Evolutionary conservation across 2,113 vertebrate genomes (phyloP), one percentile per base, ranked within the genome.

Genomic region (Talpa occidentalis): DNA sequence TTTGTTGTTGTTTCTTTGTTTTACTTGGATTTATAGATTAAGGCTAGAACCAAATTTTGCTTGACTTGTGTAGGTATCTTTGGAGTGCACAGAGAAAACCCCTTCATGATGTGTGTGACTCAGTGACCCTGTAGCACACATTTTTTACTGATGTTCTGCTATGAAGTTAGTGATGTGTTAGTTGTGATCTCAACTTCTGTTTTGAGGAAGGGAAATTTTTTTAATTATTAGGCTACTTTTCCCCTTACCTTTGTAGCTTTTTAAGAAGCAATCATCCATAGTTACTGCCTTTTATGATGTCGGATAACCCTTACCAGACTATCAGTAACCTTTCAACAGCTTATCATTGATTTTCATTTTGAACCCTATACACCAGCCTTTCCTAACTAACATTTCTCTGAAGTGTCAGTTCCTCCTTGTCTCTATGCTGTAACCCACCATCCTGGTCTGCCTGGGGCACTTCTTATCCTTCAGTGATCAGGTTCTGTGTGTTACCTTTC

Each of bases 1-100:
- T 92, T n/a, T 28, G 11, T 93, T 84, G 32, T 60, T 64, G n/a
- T 35, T 83, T 60, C 35, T 86, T 93, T 74, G 28, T 69, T 89
- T 77, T 94, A 77, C 6, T 47, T 91, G 30, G 47, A 52, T 88
- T 40, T 76, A n/a, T 85, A 74, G 44, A 52, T 76, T 40, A 91
- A 91, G 54, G 42, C 35, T 70, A 78, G 35, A 59, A n/a, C 37
- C 67, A 85, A 49, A 56, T 76, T 92, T 89, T 52, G 56, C 28
- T 64, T 82, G 40, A 37, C 28, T 40, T 78, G 30, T 84, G 42
- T 6, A 52, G 10, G 10, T 85, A 5, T 86, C n/a, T 89, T 89
- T 67, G 40, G n/a, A 52, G 26, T 54, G n/a, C 67, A 85, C 35
- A 80, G 67, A 59, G 30, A 93, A 19, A 56, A 40, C n/a, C 47